These are phyloP conservation scores for Drosophila saltans DNA, from an alignment of 1,140 invertebrate species.

Conservation along the genomic window DNA sequence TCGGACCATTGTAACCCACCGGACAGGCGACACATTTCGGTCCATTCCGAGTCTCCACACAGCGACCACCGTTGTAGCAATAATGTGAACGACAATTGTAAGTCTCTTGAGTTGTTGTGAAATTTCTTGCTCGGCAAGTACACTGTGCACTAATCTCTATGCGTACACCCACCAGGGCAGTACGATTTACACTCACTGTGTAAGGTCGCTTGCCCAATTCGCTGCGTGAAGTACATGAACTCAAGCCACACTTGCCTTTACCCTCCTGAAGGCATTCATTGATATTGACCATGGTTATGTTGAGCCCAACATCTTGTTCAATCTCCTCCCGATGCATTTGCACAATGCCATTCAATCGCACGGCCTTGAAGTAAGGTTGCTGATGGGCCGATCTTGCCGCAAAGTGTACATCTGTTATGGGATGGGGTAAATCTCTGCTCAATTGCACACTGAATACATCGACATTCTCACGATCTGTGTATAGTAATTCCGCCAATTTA, in stretches of 20 bases:
- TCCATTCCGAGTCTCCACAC: constrained; percentile 85
- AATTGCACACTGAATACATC: constrained; percentile 88
- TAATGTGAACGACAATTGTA: constrained; percentile 86
- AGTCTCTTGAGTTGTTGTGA: constrained; percentile 77
- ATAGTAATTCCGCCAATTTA: constrained; percentile 85
- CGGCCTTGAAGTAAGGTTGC: constrained; percentile 88
- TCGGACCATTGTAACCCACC: constrained; percentile 87
- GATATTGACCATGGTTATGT: constrained; percentile 89
- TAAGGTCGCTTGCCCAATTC: constrained; percentile 87
- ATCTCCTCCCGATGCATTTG: constrained; percentile 87
- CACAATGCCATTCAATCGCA: constrained; percentile 87
- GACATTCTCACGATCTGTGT: constrained; percentile 85
- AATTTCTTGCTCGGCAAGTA: constrained; percentile 85
- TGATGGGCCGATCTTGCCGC: constrained; percentile 85
- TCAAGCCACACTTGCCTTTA: constrained; percentile 84
- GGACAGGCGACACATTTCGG: constrained; percentile 87
- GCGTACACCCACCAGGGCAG: constrained; percentile 87
- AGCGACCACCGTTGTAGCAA: constrained; percentile 89
- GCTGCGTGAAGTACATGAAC: constrained; percentile 87
- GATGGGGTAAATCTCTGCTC: constrained; percentile 83
- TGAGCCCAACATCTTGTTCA: constrained; percentile 86
- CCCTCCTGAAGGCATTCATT: constrained; percentile 86
- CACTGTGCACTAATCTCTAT: constrained; percentile 85
- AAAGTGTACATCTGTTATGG: constrained; percentile 87
- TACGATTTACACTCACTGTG: constrained; percentile 90